A percentile compares a stretch with the other conserved stretches of the same genome.
Evolutionary conservation across 2,888 invertebrate species (phyloP).

Genomic region (Coecobrya sp.): DNA sequence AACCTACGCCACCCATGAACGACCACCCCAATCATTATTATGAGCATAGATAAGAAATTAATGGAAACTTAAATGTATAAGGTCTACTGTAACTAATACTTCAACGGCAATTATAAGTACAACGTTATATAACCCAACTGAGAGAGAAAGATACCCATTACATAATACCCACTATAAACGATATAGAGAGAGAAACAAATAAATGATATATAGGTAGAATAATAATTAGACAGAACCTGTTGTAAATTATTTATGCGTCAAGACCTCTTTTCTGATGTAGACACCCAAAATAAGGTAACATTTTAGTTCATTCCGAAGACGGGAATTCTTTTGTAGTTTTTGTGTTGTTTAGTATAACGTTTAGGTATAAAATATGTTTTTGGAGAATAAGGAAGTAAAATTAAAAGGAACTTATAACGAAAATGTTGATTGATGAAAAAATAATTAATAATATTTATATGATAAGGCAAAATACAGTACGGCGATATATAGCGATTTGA

Average conservation of each 20-base stretch:
- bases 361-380: constrained; percentile 8
- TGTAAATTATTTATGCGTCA: not conserved
- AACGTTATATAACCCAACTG: not conserved
- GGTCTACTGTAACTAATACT: not conserved
- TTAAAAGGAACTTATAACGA: constrained; percentile 10
- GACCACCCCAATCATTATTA: constrained; percentile 35
- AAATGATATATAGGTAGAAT: not conserved
- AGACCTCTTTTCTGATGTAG: not conserved
- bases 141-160: not conserved
- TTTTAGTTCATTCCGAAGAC: not conserved
- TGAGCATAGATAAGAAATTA: not conserved
- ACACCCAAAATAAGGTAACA: not conserved
- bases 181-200: not conserved
- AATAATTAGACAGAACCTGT: not conserved
- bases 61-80: constrained; percentile 22
- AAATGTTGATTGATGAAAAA: not conserved
- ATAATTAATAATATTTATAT: constrained; percentile 6
- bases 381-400: constrained; percentile 51
- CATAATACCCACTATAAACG: no score
- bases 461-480: constrained; percentile 2
- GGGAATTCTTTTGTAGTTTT: constrained; percentile 17
- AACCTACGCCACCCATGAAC: constrained; percentile 83
- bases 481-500: not conserved
- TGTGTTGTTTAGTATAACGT: constrained; percentile 29
- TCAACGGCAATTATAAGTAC: not conserved